These are phyloP conservation scores for Gallinago nigripennis DNA, from an alignment of 2,797 vertebrate species.

Conservation along the genomic window DNA sequence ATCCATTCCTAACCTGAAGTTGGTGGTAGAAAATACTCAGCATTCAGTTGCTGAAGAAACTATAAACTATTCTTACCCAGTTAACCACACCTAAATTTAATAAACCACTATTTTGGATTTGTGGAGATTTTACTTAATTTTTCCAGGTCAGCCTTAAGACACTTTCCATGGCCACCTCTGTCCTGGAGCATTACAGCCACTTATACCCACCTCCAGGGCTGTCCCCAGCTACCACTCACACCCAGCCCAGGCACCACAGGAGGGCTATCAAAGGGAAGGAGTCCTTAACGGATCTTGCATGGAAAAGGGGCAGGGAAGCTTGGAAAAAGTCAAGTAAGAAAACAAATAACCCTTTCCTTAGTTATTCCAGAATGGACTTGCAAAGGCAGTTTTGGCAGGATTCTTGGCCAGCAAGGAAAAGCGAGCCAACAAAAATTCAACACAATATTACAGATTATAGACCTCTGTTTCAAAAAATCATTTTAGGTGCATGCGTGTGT, in stretches of 20 bases:
- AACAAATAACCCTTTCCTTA: neutral
- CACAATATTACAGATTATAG: neutral
- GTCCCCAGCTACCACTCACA: rapidly evolving
- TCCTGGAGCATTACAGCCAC: rapidly evolving
- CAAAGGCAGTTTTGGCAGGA: neutral
- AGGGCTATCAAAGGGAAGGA: rapidly evolving
- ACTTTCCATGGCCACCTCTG: too few species aligned
- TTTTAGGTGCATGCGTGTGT: too few species aligned
- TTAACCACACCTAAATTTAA: rapidly evolving
- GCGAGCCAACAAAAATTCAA: neutral
- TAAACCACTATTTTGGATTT: neutral
- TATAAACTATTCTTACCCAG: neutral
- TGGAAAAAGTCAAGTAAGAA: neutral
- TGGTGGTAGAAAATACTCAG: neutral
- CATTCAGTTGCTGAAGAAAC: neutral
- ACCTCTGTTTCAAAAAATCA: neutral
- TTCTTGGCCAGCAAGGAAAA: rapidly evolving
- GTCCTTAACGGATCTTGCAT: rapidly evolving
- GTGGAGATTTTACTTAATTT: neutral
- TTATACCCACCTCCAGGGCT: neutral
- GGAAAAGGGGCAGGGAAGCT: neutral
- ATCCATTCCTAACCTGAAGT: neutral
- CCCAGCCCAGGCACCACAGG: neutral
- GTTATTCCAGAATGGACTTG: too few species aligned
- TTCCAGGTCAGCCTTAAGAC: too few species aligned